A percentile compares a stretch with the other conserved stretches of the same genome.
These are phyloP conservation scores for Drosophila auraria DNA, from an alignment of 1,140 invertebrate genomes.

Conservation along the genomic window DNA sequence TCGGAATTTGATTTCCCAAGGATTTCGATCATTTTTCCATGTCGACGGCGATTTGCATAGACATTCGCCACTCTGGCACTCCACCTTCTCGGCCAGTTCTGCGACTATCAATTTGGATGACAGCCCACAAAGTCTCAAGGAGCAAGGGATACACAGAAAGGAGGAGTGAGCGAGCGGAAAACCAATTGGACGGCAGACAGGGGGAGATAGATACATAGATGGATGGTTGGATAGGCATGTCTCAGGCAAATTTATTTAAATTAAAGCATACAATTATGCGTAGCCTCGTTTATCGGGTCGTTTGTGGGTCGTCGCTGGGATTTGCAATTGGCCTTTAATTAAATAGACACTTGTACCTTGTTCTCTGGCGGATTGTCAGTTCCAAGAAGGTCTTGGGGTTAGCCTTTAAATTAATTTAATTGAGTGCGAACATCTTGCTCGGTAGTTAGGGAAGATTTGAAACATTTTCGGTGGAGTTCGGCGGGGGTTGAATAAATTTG, in stretches of 20 bases:
- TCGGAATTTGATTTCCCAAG: conserved; percentile 80
- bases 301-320: conserved; percentile 51
- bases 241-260: conserved; percentile 72
- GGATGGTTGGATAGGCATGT: conserved; percentile 55
- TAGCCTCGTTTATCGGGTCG: conserved; percentile 63
- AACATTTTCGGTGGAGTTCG: background rate
- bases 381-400: conserved; percentile 16
- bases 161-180: background rate
- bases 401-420: conserved; percentile 44
- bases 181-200: conserved; percentile 14
- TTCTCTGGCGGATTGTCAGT: conserved; percentile 19
- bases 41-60: conserved; percentile 70
- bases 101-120: conserved; percentile 66
- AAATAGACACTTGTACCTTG: conserved; percentile 52
- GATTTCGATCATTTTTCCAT: conserved; percentile 77
- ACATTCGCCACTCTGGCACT: conserved; percentile 29
- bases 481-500: background rate
- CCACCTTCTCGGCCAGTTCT: conserved; percentile 38
- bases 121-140: conserved; percentile 48
- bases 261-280: conserved; percentile 74
- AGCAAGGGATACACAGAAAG: background rate
- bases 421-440: conserved; percentile 25
- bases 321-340: conserved; percentile 58
- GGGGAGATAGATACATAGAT: conserved; percentile 9
- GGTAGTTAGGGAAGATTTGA: background rate